Conservation (phyloP, 2,888 invertebrate genomes). For the Latrodectus hesperus region DNA sequence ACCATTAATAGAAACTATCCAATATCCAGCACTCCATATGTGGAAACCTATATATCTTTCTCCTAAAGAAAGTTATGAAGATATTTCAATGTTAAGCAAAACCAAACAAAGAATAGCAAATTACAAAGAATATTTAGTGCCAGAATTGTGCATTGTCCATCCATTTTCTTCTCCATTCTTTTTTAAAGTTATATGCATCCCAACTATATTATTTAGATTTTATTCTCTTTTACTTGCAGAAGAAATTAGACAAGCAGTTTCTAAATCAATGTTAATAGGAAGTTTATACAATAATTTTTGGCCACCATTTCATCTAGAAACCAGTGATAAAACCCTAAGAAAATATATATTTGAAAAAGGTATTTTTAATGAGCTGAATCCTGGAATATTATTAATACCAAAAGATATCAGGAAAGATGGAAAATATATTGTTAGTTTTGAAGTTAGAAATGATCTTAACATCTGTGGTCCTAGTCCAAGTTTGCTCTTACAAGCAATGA, state of each 20-base stretch:
- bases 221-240: constrained; percentile 83
- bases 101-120: constrained; percentile 82
- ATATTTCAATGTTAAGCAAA: constrained; percentile 76
- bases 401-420: constrained; percentile 44
- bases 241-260: constrained; percentile 81
- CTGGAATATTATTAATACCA: background rate
- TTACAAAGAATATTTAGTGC: constrained; percentile 80
- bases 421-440: constrained; percentile 46
- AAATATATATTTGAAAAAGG: constrained; percentile 9
- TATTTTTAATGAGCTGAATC: background rate
- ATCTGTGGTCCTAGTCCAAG: constrained; percentile 44
- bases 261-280: constrained; percentile 76
- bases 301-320: constrained; percentile 73
- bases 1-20: constrained; percentile 96
- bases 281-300: constrained; percentile 73
- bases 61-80: constrained; percentile 78
- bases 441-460: constrained; percentile 19
- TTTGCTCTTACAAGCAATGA: constrained; percentile 79
- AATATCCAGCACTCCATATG: constrained; percentile 94
- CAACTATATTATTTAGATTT: constrained; percentile 87
- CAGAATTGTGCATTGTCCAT: constrained; percentile 87
- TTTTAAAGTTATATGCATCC: constrained; percentile 88
- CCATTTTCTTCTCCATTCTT: constrained; percentile 81
- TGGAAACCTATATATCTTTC: constrained; percentile 94
- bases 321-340: constrained; percentile 40